phyloP scores from a whole-genome alignment of 2,888 invertebrate genomes.

The Amblyjoppa fuscipennis region DNA sequence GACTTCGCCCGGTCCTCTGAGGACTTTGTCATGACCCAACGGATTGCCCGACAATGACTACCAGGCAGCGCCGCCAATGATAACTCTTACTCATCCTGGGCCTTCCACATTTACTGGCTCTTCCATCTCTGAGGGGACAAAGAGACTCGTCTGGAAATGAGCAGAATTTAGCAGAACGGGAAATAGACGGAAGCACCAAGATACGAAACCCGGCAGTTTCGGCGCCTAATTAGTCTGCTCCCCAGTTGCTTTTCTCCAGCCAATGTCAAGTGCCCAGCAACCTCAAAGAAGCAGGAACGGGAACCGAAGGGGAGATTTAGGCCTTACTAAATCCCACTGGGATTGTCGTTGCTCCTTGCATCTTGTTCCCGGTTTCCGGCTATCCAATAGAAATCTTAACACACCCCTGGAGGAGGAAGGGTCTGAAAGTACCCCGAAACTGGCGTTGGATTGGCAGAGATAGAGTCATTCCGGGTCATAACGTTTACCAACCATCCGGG shows the following conservation, averaged over 20 bases:
- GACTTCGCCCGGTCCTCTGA: too few relatives aligned
- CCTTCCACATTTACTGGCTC: background rate
- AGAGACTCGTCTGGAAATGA: background rate
- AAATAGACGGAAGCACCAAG: background rate
- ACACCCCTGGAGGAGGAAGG: slow-evolving; percentile 46
- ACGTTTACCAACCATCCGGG: slow-evolving; percentile 6
- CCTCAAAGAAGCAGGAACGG: background rate
- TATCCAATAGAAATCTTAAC: slow-evolving; percentile 68
- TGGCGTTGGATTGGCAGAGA: slow-evolving; percentile 56
- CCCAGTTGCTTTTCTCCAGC: background rate
- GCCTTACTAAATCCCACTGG: background rate
- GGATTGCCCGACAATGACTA: too few relatives aligned
- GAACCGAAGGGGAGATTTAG: background rate
- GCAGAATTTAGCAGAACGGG: background rate
- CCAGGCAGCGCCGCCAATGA: too few relatives aligned
- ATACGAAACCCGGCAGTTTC: too few relatives aligned
- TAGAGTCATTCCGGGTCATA: slow-evolving; percentile 1
- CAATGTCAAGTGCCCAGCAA: background rate
- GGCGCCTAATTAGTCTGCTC: background rate
- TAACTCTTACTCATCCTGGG: background rate
- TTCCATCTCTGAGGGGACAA: background rate
- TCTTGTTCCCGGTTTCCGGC: slow-evolving; percentile 23
- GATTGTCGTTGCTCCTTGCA: slow-evolving; percentile 41
- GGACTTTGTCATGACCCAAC: too few relatives aligned
- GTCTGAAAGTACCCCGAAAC: slow-evolving; percentile 38